Evolutionary conservation across 23 tunicate species (phyloP).

Genomic region (Pegea sp.): DNA sequence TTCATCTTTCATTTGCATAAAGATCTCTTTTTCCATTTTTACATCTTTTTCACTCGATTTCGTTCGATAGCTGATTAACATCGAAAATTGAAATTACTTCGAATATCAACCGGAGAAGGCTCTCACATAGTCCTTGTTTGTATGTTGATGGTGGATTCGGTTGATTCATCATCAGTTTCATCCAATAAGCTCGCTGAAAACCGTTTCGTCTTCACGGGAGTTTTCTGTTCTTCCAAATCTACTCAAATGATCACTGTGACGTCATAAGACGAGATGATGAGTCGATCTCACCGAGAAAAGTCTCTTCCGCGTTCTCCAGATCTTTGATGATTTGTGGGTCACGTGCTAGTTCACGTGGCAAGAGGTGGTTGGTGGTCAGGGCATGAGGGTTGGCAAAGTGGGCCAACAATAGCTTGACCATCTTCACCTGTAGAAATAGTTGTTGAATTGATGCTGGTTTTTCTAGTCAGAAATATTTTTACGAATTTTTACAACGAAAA

Average conservation of each 20-base stretch:
- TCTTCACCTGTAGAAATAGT: slow-evolving; percentile 29
- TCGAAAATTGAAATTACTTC: neutral
- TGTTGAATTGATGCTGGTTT: no score
- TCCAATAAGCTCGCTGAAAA: slow-evolving; percentile 48
- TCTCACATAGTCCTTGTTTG: slow-evolving; percentile 23
- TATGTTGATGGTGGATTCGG: slow-evolving; percentile 1
- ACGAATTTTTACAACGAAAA: no score
- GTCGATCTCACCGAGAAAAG: slow-evolving; percentile 18
- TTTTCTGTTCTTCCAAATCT: slow-evolving; percentile 28
- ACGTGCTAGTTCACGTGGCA: slow-evolving; percentile 26
- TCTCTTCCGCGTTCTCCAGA: slow-evolving; percentile 33
- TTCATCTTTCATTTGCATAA: slow-evolving; percentile 2
- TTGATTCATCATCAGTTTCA: slow-evolving; percentile 19
- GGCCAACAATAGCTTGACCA: slow-evolving; percentile 22
- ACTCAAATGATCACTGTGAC: neutral
- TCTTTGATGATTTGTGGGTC: slow-evolving; percentile 10
- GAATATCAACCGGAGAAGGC: neutral
- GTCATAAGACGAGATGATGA: no score
- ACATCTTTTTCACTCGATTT: slow-evolving; percentile 15
- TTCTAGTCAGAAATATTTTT: no score
- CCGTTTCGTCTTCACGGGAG: slow-evolving; percentile 36
- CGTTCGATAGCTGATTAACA: no score
- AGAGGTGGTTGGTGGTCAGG: slow-evolving; percentile 7
- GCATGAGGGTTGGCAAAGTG: slow-evolving; percentile 57
- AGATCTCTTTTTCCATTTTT: slow-evolving; percentile 7